Conservation (phyloP, 2,113 vertebrate species). For the Anas platyrhynchos region DNA sequence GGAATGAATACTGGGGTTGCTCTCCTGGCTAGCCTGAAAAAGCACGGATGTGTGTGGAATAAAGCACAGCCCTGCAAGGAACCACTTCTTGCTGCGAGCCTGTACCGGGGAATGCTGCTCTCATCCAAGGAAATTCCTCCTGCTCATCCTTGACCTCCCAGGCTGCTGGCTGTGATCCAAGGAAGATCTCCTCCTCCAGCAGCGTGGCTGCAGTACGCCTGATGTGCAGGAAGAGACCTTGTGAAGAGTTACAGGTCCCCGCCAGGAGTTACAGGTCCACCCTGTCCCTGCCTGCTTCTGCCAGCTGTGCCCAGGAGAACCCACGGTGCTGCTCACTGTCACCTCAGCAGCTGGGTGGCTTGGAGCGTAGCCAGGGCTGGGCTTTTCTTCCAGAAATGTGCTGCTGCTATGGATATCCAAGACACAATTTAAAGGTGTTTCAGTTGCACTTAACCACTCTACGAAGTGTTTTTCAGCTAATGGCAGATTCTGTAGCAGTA, state of each 20-base stretch:
- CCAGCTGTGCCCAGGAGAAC: fast-evolving
- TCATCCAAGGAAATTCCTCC: background rate
- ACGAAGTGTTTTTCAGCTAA: background rate
- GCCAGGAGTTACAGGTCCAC: background rate
- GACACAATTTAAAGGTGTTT: background rate
- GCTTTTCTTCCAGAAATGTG: background rate
- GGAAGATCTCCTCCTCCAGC: background rate
- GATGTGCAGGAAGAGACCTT: background rate
- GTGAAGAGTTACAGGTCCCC: background rate
- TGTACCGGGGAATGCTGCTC: background rate
- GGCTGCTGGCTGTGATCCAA: background rate
- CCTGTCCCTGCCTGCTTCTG: background rate
- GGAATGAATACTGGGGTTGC: background rate
- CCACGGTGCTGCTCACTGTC: background rate
- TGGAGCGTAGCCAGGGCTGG: background rate
- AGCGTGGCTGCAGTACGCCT: background rate
- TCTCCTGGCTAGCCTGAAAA: background rate
- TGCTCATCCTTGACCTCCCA: background rate
- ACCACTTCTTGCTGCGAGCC: background rate
- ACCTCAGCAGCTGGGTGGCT: background rate
- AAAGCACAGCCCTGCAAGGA: background rate
- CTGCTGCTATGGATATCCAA: background rate
- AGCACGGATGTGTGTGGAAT: background rate
- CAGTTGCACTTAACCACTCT: background rate
- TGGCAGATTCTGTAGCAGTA: background rate